Percentiles rank a stretch among this genome's conserved stretches.
Conservation (phyloP, 1,140 invertebrate genomes). For the Magallana gigas region DNA sequence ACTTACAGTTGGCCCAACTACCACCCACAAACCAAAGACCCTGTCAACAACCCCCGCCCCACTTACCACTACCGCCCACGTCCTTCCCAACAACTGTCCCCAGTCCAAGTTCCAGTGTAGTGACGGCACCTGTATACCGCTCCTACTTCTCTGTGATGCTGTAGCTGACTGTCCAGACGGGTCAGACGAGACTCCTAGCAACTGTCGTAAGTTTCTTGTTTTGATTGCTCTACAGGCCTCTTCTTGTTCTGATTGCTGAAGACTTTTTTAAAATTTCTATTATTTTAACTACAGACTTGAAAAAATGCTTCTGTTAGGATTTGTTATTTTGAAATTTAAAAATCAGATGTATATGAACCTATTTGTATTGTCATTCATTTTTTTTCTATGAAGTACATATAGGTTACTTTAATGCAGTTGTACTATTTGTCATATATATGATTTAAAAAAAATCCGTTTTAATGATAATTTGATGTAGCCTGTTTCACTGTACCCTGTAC, state of each 20-base stretch:
- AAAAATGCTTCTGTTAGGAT: too few species aligned
- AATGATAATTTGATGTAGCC: neutral
- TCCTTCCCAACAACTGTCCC: slow-evolving; percentile 44
- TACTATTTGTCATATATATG: too few species aligned
- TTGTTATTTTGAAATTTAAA: neutral
- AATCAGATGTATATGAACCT: too few species aligned
- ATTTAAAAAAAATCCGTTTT: too few species aligned
- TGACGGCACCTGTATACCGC: slow-evolving; percentile 73
- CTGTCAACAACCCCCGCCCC: slow-evolving; percentile 28
- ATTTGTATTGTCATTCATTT: too few species aligned
- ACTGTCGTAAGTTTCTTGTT: slow-evolving; percentile 56
- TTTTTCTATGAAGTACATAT: too few species aligned
- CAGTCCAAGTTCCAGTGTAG: slow-evolving; percentile 54
- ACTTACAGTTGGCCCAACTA: neutral
- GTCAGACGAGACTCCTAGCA: slow-evolving; percentile 75
- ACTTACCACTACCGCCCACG: neutral
- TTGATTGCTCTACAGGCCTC: too few species aligned
- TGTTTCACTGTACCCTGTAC: too few species aligned
- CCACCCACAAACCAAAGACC: slow-evolving; percentile 46
- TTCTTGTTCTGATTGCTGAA: too few species aligned
- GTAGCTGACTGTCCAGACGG: slow-evolving; percentile 75
- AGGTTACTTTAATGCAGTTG: too few species aligned
- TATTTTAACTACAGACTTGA: too few species aligned
- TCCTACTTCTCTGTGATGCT: slow-evolving; percentile 76
- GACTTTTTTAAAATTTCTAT: too few species aligned